phyloP scores from a whole-genome alignment of 2,888 invertebrate genomes.

The Thysanoteuthis rhombus region DNA sequence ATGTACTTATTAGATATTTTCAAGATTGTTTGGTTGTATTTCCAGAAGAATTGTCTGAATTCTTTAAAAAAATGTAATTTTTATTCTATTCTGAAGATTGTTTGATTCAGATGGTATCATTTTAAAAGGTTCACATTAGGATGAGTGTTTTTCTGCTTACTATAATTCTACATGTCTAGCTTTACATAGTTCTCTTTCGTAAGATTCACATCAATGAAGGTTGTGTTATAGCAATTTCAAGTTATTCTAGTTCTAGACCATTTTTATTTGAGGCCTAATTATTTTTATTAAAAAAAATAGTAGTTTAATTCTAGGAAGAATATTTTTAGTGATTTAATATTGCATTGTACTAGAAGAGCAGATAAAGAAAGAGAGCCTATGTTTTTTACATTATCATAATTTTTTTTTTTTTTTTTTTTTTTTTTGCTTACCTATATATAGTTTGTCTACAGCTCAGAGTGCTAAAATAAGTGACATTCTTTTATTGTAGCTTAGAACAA shows the following conservation, averaged over 20 bases:
- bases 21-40: background rate
- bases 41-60: background rate
- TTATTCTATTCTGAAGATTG: background rate
- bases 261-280: background rate
- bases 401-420: background rate
- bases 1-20: background rate
- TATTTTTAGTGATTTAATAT: background rate
- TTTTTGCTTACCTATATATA: background rate
- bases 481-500: background rate
- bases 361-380: background rate
- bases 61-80: background rate
- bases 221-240: background rate
- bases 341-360: background rate
- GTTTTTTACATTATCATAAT: background rate
- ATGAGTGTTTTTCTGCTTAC: no score
- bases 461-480: no score
- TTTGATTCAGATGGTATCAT: background rate
- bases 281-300: background rate
- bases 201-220: background rate
- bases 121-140: no score
- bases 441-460: background rate
- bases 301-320: background rate
- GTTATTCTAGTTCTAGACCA: background rate
- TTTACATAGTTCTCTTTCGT: background rate
- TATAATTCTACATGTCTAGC: background rate